Evolutionary conservation across 2,113 vertebrate species (phyloP).

Genomic region (Pedionomus torquatus): DNA sequence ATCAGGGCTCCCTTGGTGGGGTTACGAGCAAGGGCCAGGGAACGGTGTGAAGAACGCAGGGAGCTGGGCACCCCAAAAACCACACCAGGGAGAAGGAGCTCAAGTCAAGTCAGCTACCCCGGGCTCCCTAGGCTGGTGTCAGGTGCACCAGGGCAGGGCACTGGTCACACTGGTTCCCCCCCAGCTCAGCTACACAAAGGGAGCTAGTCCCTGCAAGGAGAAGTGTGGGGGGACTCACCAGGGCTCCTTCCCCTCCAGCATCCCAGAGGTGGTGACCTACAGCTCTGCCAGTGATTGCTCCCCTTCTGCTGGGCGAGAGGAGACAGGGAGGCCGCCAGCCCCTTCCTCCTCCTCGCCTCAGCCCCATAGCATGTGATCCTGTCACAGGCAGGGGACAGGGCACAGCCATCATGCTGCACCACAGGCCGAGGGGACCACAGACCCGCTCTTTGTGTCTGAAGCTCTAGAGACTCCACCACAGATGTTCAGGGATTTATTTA

Average conservation of each 20-base stretch:
- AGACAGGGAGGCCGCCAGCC: background rate
- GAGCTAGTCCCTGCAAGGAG: background rate
- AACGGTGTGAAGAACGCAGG: fast-evolving
- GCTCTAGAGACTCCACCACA: background rate
- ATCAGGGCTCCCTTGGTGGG: fast-evolving
- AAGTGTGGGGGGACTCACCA: fast-evolving
- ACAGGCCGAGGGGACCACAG: background rate
- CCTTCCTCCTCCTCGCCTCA: background rate
- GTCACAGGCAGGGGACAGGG: background rate
- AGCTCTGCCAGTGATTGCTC: background rate
- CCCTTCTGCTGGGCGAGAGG: background rate
- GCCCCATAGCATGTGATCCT: background rate
- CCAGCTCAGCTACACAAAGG: fast-evolving
- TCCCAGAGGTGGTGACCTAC: background rate
- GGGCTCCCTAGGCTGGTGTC: fast-evolving
- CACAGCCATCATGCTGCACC: fast-evolving
- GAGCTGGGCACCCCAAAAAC: background rate
- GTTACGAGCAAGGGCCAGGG: fast-evolving
- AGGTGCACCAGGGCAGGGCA: fast-evolving
- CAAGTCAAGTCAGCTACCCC: background rate
- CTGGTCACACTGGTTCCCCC: fast-evolving
- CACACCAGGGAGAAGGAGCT: fast-evolving
- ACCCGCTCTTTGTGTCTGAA: fast-evolving
- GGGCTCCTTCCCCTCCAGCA: background rate
- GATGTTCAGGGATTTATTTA: constrained; percentile 39